Evolutionary conservation across 2,888 invertebrate genomes (phyloP).

Genomic region (Pachydiplax longipennis): DNA sequence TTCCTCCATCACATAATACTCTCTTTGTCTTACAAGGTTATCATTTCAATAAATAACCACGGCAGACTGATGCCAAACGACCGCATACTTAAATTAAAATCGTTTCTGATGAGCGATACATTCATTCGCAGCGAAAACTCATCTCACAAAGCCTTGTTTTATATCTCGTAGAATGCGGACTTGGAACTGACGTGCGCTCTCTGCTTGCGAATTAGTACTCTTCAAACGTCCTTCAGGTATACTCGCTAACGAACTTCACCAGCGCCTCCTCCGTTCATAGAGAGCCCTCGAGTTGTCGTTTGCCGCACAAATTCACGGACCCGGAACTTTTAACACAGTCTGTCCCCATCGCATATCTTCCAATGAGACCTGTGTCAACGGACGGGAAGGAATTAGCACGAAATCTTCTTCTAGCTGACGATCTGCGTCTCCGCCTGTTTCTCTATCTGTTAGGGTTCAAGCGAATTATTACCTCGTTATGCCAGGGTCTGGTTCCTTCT

Average conservation of each 20-base stretch:
- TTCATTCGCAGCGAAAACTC: too few relatives aligned
- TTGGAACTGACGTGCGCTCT: neutral
- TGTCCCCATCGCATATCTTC: neutral
- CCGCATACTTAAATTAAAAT: too few relatives aligned
- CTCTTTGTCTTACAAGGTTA: too few relatives aligned
- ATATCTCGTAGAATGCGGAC: too few relatives aligned
- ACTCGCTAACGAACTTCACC: slow-evolving; percentile 15
- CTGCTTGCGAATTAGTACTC: neutral
- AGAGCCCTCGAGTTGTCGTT: neutral
- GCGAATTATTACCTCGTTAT: neutral
- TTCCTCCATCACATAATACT: too few relatives aligned
- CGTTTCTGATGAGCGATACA: too few relatives aligned
- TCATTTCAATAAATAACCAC: too few relatives aligned
- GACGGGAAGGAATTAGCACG: slow-evolving; percentile 9
- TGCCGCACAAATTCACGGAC: slow-evolving; percentile 21
- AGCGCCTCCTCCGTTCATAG: neutral
- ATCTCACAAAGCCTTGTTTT: too few relatives aligned
- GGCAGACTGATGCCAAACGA: too few relatives aligned
- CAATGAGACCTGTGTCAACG: slow-evolving; percentile 5
- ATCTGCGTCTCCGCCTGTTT: neutral
- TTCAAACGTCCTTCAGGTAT: neutral
- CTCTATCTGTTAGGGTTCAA: neutral
- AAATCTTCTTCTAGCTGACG: neutral
- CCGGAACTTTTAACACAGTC: slow-evolving; percentile 9
- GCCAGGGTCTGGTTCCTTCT: neutral